Base-by-base conservation (phyloP, 2,888 invertebrate genomes). In the Lycia hirtaria region DNA sequence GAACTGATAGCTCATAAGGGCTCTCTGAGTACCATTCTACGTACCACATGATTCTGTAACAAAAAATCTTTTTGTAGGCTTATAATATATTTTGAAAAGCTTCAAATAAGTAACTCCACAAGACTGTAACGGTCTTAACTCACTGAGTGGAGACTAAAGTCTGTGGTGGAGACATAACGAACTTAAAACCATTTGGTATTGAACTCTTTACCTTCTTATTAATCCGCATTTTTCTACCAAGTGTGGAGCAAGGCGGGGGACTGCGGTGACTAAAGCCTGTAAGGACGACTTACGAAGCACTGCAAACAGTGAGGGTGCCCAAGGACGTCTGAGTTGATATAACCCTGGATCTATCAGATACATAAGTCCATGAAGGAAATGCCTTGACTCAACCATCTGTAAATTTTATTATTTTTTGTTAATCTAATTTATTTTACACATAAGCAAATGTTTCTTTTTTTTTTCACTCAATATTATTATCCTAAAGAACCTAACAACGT, bases 21-120 rank as follows among this genome's bases (percentile, higher is more conserved):
- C 65, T 80, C 59, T 81, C 84, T 0, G 84, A 76, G 54, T 90
- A 92, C 91, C 91, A 90, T 55, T 92, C 91, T 12, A 90, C 81
- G 62, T 89, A 89, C 90, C 89, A 91, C 83, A 90, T 80, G 40
- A 87, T 64, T 57, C 91, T 90, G 70, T 4, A 71, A 73, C 12
- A 32, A 40, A 17, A 15, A 14, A 10, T 14, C 35, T 6, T 1
- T 24, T 2, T 15, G 4, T 15, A 4, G 10, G 10, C n/a, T n/a
- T n/a, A n/a, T n/a, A n/a, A n/a, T n/a, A n/a, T n/a, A n/a, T n/a
- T n/a, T n/a, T n/a, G n/a, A n/a, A n/a, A n/a, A n/a, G n/a, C n/a
- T n/a, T n/a, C n/a, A n/a, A n/a, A n/a, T n/a, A n/a, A n/a, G n/a
- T n/a, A n/a, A n/a, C n/a, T n/a, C n/a, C n/a, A n/a, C n/a, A n/a